phyloP scores from a whole-genome alignment of 2,797 vertebrate genomes.

The Numenius phaeopus region DNA sequence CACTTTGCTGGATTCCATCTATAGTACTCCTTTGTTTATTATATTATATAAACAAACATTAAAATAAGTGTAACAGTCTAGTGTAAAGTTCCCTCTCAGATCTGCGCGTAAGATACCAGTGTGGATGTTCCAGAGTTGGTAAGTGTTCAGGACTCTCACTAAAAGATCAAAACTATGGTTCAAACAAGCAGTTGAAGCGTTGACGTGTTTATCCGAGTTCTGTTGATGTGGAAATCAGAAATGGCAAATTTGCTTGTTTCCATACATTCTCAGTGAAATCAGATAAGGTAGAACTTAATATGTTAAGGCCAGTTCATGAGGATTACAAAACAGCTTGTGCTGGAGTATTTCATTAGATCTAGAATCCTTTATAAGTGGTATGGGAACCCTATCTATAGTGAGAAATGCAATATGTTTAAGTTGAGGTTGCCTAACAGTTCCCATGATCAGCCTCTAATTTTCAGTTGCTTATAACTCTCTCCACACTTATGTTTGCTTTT shows the following conservation, averaged over 20 bases:
- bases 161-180: neutral
- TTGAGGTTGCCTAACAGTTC: neutral
- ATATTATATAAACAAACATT: constrained; percentile 42
- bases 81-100: neutral
- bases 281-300: neutral
- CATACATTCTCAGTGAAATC: neutral
- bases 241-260: neutral
- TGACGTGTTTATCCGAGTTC: neutral
- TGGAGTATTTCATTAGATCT: neutral
- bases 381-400: neutral
- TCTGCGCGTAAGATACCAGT: neutral
- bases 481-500: neutral
- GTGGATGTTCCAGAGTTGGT: neutral
- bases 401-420: neutral
- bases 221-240: neutral
- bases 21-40: constrained; percentile 54
- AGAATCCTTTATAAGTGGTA: neutral
- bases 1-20: constrained; percentile 36
- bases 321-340: neutral
- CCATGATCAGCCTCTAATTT: neutral
- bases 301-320: neutral
- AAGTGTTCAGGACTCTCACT: neutral
- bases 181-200: neutral
- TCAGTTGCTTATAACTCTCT: neutral
- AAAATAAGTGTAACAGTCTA: constrained; percentile 32